Evolutionary conservation across 2,797 vertebrate genomes (phyloP).

Genomic region (Girardinus metallicus): DNA sequence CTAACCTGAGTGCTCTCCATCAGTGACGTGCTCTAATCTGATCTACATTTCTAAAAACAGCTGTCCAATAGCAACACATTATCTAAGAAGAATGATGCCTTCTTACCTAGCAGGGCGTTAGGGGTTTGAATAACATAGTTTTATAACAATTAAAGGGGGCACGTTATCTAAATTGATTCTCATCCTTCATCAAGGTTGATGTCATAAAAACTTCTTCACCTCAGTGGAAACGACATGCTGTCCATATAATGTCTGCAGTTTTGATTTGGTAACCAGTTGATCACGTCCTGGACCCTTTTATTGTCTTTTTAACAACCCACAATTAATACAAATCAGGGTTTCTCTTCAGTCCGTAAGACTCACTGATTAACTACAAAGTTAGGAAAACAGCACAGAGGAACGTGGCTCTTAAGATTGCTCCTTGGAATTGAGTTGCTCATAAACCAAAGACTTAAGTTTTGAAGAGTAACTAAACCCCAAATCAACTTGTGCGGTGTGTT

Average conservation of each 20-base stretch:
- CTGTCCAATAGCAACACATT: constrained; percentile 45
- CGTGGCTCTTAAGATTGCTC: neutral
- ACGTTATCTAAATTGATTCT: neutral
- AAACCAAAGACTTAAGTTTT: no score
- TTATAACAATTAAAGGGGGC: neutral
- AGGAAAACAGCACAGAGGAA: neutral
- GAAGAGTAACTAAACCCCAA: no score
- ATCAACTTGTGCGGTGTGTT: no score
- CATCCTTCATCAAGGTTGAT: neutral
- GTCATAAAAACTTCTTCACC: neutral
- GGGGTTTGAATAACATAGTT: constrained; percentile 21
- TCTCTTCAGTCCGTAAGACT: no score
- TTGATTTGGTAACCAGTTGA: neutral
- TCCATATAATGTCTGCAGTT: neutral
- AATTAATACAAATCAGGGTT: neutral
- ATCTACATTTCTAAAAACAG: constrained; percentile 23
- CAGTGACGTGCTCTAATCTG: constrained; percentile 51
- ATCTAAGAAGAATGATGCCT: constrained; percentile 8
- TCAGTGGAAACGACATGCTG: neutral
- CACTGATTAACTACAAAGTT: neutral
- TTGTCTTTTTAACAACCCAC: neutral
- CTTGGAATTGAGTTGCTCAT: no score
- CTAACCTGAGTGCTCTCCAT: constrained; percentile 19
- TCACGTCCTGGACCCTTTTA: neutral
- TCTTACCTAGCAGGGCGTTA: constrained; percentile 23